Evolutionary conservation across 2,113 vertebrate genomes (phyloP).

Genomic region (Helogale parvula): DNA sequence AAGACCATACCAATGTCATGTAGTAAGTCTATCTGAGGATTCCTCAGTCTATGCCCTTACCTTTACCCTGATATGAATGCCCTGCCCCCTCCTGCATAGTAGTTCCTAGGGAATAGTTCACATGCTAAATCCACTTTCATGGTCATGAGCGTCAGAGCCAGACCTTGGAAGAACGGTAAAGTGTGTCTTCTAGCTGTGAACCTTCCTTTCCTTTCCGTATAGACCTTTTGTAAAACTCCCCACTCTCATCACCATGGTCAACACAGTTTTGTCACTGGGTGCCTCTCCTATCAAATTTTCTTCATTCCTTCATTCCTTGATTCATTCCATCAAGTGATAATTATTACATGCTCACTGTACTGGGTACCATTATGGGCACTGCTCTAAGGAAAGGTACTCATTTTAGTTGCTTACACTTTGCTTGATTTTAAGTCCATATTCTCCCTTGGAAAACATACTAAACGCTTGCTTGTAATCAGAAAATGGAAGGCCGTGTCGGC

Average conservation of each 20-base stretch:
- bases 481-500: not conserved
- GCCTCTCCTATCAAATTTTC: not conserved
- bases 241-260: not conserved
- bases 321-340: not conserved
- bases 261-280: not conserved
- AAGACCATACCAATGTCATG: not conserved
- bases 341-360: not conserved
- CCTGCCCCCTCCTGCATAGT: not conserved
- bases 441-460: conserved; percentile 42
- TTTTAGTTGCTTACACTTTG: not conserved
- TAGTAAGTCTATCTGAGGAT: not conserved
- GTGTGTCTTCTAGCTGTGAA: not conserved
- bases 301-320: not conserved
- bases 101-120: not conserved
- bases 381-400: not conserved
- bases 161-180: not conserved
- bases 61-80: not conserved
- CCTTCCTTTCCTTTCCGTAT: not conserved
- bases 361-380: not conserved
- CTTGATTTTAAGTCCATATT: not conserved
- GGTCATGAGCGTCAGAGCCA: not conserved
- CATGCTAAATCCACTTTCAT: not conserved
- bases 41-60: not conserved
- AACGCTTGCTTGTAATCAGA: conserved; percentile 1
- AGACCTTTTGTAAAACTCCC: not conserved